A percentile compares a stretch with the other conserved stretches of the same genome.
phyloP scores from a whole-genome alignment of 2,797 vertebrate species.

The Australoheros facetus region DNA sequence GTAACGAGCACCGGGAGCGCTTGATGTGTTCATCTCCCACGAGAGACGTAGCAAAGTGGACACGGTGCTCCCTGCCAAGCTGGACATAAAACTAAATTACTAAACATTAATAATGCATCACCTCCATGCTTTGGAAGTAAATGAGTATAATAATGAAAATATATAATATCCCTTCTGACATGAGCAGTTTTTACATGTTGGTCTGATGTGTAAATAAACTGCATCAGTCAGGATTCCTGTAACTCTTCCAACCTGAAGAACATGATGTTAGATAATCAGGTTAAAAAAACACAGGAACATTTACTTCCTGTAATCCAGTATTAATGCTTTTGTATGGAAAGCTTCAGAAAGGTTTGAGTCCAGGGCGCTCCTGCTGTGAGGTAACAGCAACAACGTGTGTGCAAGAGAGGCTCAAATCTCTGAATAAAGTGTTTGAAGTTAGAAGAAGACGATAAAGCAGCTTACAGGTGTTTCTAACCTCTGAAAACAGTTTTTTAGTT shows the following conservation, averaged over 20 bases:
- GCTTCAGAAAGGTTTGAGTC: background rate
- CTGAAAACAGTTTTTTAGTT: background rate
- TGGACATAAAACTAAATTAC: background rate
- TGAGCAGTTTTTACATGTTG: background rate
- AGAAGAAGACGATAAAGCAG: background rate
- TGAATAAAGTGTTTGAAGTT: background rate
- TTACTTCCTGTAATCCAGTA: background rate
- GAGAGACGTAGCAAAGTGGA: background rate
- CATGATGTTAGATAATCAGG: background rate
- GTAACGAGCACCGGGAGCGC: constrained; percentile 5
- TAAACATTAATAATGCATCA: background rate
- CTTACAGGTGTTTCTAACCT: background rate
- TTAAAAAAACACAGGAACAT: background rate
- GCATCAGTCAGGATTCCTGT: background rate
- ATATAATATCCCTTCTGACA: no score
- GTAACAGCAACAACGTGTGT: background rate
- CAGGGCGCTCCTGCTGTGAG: background rate
- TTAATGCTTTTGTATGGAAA: rapidly evolving
- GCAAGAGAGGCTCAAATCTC: background rate
- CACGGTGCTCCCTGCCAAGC: background rate
- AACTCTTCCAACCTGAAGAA: background rate
- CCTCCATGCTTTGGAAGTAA: background rate
- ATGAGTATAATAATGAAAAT: no score
- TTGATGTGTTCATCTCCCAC: constrained; percentile 18
- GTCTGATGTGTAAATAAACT: background rate